A percentile compares a stretch with the other conserved stretches of the same genome.
Evolutionary conservation across 2,113 vertebrate genomes (phyloP).

Genomic region (Oreotragus oreotragus): DNA sequence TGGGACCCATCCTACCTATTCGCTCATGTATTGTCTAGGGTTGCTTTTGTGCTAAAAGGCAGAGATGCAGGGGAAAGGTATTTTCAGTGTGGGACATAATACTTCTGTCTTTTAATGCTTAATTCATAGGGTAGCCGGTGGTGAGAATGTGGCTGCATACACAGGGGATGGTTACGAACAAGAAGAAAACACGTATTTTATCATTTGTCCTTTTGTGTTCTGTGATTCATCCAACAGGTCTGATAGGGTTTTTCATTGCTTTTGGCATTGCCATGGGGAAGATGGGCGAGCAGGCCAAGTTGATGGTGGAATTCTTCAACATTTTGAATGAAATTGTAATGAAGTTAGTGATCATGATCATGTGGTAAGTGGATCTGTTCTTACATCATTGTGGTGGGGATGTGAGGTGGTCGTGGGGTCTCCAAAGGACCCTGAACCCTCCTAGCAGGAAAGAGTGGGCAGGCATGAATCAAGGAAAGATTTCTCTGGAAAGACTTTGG

Average conservation of each 20-base stretch:
- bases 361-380: slow-evolving; percentile 91
- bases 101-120: background rate
- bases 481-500: background rate
- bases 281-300: slow-evolving; percentile 97
- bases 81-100: background rate
- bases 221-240: slow-evolving; percentile 83
- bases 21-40: background rate
- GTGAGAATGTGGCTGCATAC: background rate
- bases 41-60: background rate
- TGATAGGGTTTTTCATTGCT: slow-evolving; percentile 99
- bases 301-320: slow-evolving; percentile 99
- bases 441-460: background rate
- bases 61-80: background rate
- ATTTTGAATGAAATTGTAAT: slow-evolving; percentile 99
- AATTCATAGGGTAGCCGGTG: background rate
- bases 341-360: slow-evolving; percentile 98
- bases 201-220: slow-evolving; percentile 54
- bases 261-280: slow-evolving; percentile 99
- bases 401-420: background rate
- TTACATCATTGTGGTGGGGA: background rate
- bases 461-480: background rate
- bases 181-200: background rate
- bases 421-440: background rate
- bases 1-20: background rate
- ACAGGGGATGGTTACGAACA: background rate